Evolutionary conservation across 2,797 vertebrate species (phyloP), one percentile per base, ranked within the genome.

Genomic region (Xerus rutilus): DNA sequence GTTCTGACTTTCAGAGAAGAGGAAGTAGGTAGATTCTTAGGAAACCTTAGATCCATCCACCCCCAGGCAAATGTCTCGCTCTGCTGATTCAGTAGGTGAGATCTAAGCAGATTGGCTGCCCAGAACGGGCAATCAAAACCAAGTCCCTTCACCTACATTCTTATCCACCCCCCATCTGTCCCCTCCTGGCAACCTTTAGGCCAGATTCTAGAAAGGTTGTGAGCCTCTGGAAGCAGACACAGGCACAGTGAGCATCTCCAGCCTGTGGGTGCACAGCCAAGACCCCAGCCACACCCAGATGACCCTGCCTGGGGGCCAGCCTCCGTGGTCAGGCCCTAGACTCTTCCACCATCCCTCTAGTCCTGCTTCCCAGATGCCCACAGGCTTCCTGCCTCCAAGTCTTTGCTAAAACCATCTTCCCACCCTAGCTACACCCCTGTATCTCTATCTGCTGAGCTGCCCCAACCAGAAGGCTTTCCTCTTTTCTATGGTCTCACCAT

Each of bases 1-100:
- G 45, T 92, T 96, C 84, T 9, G 1, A 32, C 81, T 96, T 96
- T 96, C 59, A 94, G 90, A 78, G 93, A 95, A 97, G 62, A 78
- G 49, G 96, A 97, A 97, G 89, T 76, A 45, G 72, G 35, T 47
- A 5, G 57, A 23, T 96, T 92, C 95, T 54, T 70, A 59, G 74
- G 94, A 97, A 95, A 65, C 1, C 5, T 14, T 47, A 57, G 30
- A 18, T 8, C 59, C 15, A 18, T 8, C 59, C 15, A 57, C 30
- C 5, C 70, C 7, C 20, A 43, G 35, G n/a, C 25, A 28, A 49
- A 13, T 25, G 23, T 67, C 32, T 45, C 9, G 6, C 17, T 85
- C 87, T 54, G 32, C 12, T n/a, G 39, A 79, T 7, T 81, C 54
- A 81, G 14, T 35, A 39, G 43, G 18, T 73, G 43, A 77, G 8